A percentile compares a stretch with the other conserved stretches of the same genome.
Conservation (phyloP, 2,888 invertebrate genomes). For the Microchrysa polita region DNA sequence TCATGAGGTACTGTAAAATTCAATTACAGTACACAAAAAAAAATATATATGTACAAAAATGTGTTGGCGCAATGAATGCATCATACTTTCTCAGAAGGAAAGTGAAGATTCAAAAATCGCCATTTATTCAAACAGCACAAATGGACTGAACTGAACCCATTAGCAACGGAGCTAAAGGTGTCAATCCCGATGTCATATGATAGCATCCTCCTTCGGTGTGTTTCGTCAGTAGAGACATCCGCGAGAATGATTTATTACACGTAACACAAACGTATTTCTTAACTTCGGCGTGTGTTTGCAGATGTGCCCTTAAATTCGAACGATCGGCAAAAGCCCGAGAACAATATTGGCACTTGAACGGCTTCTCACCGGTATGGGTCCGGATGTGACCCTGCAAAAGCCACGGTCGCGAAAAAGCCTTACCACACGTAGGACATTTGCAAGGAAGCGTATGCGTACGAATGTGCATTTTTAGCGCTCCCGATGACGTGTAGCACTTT, state of each 20-base stretch:
- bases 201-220: conserved; percentile 59
- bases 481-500: conserved; percentile 61
- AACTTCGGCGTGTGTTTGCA: conserved; percentile 62
- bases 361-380: conserved; percentile 63
- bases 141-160: background rate
- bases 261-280: conserved; percentile 62
- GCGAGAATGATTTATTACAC: conserved; percentile 62
- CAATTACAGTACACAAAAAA: too few relatives aligned
- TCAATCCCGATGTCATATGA: background rate
- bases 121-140: background rate
- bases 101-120: conserved; percentile 2
- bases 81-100: conserved; percentile 16
- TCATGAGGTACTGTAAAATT: conserved; percentile 16
- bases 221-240: conserved; percentile 63
- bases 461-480: conserved; percentile 64
- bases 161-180: background rate
- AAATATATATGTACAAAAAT: too few relatives aligned
- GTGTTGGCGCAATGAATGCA: too few relatives aligned
- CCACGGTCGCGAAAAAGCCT: conserved; percentile 64
- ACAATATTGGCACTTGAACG: conserved; percentile 62
- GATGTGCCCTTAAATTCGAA: conserved; percentile 63
- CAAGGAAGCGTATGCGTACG: conserved; percentile 63
- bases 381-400: conserved; percentile 63
- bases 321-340: conserved; percentile 63
- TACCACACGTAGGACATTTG: conserved; percentile 63